Percentiles rank a stretch among this genome's conserved stretches.
Evolutionary conservation across 2,888 invertebrate species (phyloP).

Genomic region (Sussaba pulchella): DNA sequence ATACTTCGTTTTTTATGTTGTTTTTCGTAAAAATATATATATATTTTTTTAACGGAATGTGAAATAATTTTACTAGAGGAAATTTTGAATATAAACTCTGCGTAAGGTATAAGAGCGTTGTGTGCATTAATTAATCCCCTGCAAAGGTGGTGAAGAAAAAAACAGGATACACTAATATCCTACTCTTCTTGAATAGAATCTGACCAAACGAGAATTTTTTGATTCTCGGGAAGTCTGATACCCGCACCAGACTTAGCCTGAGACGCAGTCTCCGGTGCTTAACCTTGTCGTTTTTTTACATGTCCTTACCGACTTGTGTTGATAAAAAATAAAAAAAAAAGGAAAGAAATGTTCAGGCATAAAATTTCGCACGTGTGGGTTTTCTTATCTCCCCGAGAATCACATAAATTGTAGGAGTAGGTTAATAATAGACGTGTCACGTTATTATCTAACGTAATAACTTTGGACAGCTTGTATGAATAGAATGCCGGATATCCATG

Average conservation of each 20-base stretch:
- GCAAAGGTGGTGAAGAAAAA: background rate
- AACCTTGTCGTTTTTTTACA: background rate
- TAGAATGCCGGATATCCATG: background rate
- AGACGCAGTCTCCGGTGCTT: background rate
- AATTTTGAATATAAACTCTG: too few relatives aligned
- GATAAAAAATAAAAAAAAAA: background rate
- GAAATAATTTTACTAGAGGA: too few relatives aligned
- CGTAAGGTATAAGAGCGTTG: too few relatives aligned
- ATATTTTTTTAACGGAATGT: too few relatives aligned
- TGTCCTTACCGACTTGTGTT: too few relatives aligned
- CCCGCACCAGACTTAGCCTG: background rate
- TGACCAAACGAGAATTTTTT: background rate
- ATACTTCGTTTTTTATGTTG: too few relatives aligned
- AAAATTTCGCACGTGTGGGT: conserved; percentile 5
- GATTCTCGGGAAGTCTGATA: background rate
- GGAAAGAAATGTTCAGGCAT: background rate
- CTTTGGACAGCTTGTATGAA: background rate
- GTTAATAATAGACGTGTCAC: conserved; percentile 26
- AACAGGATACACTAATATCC: background rate
- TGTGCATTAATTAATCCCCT: too few relatives aligned
- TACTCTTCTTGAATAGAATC: background rate
- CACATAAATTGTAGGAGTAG: background rate
- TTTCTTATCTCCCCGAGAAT: conserved; percentile 1
- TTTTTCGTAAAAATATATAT: too few relatives aligned
- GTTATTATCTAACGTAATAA: conserved; percentile 5